Conservation (phyloP, 2,797 vertebrate species). For the Cheirogaleus major region DNA sequence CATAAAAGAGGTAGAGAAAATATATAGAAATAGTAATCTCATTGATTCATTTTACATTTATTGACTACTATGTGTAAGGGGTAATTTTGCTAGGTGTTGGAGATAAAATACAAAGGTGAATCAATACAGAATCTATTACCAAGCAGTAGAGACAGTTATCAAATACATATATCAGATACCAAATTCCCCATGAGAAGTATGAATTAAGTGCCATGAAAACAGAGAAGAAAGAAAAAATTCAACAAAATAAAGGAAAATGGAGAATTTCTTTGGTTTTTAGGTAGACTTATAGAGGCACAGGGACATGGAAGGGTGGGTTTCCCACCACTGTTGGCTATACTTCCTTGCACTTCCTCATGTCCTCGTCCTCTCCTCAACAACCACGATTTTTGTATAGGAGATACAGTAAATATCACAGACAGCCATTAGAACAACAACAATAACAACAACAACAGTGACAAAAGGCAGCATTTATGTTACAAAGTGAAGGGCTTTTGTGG, state of each 20-base stretch:
- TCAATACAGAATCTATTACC: background rate
- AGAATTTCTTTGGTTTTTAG: background rate
- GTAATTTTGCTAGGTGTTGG: background rate
- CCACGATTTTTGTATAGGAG: background rate
- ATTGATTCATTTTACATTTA: background rate
- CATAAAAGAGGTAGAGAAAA: background rate
- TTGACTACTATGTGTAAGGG: background rate
- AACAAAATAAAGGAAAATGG: background rate
- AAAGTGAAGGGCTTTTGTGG: background rate
- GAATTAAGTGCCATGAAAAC: background rate
- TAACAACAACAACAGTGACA: background rate
- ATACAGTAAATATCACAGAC: background rate
- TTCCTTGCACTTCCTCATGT: background rate
- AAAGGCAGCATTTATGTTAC: background rate
- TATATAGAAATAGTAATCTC: background rate
- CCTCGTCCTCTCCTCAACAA: background rate
- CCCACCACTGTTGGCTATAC: background rate
- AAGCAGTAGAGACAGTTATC: background rate
- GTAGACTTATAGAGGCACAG: background rate
- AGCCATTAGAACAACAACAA: background rate
- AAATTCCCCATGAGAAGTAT: background rate
- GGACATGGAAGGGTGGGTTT: background rate
- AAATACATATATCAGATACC: background rate
- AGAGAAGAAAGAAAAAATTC: background rate
- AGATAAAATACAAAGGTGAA: background rate